Percentiles rank a stretch among this genome's conserved stretches.
phyloP scores from a whole-genome alignment of 2,113 vertebrate species.

The Pogona vitticeps region DNA sequence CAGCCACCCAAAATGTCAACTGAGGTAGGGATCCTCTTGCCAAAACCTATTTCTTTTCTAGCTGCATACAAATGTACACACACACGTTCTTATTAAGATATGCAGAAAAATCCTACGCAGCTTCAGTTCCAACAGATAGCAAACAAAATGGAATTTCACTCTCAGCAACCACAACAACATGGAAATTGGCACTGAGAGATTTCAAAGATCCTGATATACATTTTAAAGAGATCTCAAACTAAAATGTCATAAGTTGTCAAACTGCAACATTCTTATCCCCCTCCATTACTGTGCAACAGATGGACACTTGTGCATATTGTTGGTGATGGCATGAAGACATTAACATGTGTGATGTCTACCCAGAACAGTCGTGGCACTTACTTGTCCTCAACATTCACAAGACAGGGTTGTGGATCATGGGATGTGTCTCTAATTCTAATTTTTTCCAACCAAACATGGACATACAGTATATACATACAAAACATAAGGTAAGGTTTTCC shows the following conservation, averaged over 20 bases:
- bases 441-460: background rate
- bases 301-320: background rate
- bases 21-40: background rate
- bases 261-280: background rate
- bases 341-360: no score
- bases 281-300: background rate
- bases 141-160: background rate
- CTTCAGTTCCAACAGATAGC: background rate
- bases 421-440: background rate
- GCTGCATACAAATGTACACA: no score
- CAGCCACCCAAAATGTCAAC: background rate
- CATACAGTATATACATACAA: background rate
- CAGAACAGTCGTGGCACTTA: background rate
- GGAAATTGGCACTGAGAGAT: background rate
- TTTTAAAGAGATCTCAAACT: background rate
- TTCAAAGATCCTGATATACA: background rate
- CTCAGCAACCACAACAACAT: background rate
- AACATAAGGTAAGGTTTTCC: background rate
- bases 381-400: background rate
- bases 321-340: background rate
- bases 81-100: background rate
- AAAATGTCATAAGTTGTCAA: background rate
- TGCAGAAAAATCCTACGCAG: background rate
- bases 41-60: background rate
- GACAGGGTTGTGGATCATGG: background rate